Conservation (phyloP, 2,113 vertebrate genomes). For the Aplodontia rufa region DNA sequence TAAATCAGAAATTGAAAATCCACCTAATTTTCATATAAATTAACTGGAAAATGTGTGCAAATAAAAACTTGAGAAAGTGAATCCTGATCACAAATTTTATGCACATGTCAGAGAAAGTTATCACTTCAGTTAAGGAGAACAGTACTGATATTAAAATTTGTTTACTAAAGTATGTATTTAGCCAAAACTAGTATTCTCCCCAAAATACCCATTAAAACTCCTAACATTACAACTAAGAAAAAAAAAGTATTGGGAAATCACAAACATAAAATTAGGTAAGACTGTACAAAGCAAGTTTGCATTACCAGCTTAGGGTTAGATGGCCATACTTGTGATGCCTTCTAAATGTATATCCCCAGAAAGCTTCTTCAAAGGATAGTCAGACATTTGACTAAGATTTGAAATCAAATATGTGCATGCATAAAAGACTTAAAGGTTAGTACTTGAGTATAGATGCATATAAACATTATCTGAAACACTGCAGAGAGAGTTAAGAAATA, state of each 20-base stretch:
- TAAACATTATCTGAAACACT: slow-evolving; percentile 77
- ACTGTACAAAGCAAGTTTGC: slow-evolving; percentile 81
- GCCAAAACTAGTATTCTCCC: slow-evolving; percentile 9
- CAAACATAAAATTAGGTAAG: slow-evolving; percentile 86
- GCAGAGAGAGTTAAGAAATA: slow-evolving; percentile 84
- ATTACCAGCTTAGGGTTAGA: slow-evolving; percentile 84
- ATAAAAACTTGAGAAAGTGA: slow-evolving; percentile 45
- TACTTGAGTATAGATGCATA: slow-evolving; percentile 82
- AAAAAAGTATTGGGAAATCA: slow-evolving; percentile 82
- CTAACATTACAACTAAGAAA: slow-evolving; percentile 24
- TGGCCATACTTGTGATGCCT: slow-evolving; percentile 73
- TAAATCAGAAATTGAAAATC: not conserved
- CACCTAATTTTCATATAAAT: slow-evolving; percentile 1
- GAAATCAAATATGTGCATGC: slow-evolving; percentile 80
- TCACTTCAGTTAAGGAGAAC: slow-evolving; percentile 10
- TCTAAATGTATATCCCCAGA: slow-evolving; percentile 67
- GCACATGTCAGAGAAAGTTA: slow-evolving; percentile 5
- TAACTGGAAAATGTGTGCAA: slow-evolving; percentile 40
- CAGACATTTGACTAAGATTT: slow-evolving; percentile 58
- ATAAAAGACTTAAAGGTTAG: slow-evolving; percentile 83
- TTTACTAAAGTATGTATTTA: not conserved
- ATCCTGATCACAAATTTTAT: slow-evolving; percentile 47
- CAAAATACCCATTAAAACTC: slow-evolving; percentile 8
- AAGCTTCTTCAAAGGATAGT: slow-evolving; percentile 70
- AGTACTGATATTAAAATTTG: slow-evolving; percentile 18